Conservation (phyloP, 2,113 vertebrate genomes). For the Bubalus kerabau region DNA sequence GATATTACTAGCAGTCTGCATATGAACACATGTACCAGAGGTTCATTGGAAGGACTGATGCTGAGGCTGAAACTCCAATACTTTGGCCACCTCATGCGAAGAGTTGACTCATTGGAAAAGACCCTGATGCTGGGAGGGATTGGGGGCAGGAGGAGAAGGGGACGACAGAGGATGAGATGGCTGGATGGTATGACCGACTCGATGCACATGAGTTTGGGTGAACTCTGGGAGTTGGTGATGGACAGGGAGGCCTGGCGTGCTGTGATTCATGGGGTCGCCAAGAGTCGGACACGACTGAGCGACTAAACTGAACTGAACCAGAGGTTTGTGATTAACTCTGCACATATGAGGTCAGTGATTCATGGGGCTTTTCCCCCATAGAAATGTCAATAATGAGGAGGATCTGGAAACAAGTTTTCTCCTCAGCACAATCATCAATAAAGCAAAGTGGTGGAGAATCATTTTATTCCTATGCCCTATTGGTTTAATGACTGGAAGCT, state of each 20-base stretch:
- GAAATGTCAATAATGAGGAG: background rate
- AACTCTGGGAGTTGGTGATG: too few species aligned
- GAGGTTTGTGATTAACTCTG: background rate
- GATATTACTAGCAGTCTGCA: background rate
- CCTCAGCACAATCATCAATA: background rate
- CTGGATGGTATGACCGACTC: too few species aligned
- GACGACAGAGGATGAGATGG: too few species aligned
- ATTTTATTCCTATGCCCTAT: background rate
- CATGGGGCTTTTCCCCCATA: background rate
- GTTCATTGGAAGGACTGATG: background rate
- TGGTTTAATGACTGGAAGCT: background rate
- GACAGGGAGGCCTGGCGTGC: background rate
- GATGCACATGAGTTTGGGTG: too few species aligned
- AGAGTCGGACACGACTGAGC: background rate
- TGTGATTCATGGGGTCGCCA: background rate
- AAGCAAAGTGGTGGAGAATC: background rate
- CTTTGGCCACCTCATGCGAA: too few species aligned
- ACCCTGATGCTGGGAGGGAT: too few species aligned
- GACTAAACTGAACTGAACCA: background rate
- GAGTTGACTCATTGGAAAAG: too few species aligned
- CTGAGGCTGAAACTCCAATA: too few species aligned
- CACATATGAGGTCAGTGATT: background rate
- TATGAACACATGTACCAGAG: background rate
- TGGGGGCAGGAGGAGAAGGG: too few species aligned
- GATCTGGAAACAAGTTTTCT: background rate